These are phyloP conservation scores for Euproctis similis DNA, from an alignment of 2,888 invertebrate species.

Conservation along the genomic window DNA sequence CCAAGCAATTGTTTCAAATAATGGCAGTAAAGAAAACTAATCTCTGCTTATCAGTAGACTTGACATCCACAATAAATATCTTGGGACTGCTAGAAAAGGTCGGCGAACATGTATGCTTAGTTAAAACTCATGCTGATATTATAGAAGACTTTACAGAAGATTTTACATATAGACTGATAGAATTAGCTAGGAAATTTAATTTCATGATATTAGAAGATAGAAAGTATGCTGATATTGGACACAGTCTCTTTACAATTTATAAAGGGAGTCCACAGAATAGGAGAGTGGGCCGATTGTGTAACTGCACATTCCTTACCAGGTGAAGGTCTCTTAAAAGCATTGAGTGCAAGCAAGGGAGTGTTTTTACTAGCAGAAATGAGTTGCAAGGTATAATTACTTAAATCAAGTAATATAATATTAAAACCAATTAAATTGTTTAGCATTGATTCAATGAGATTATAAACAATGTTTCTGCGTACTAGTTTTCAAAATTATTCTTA, in stretches of 20 bases:
- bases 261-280: conserved; percentile 84
- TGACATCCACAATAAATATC: conserved; percentile 81
- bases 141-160: conserved; percentile 84
- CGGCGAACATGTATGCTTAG: conserved; percentile 89
- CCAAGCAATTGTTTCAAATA: conserved; percentile 81
- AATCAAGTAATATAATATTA: too few relatives aligned
- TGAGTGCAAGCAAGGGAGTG: conserved; percentile 76
- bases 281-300: conserved; percentile 93
- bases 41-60: conserved; percentile 93
- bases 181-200: conserved; percentile 83
- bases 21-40: conserved; percentile 92
- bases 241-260: conserved; percentile 90
- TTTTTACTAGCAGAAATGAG: conserved; percentile 94
- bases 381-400: conserved; percentile 74
- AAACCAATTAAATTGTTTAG: too few relatives aligned
- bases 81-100: conserved; percentile 83
- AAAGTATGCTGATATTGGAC: conserved; percentile 97
- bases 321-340: conserved; percentile 78
- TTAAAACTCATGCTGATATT: conserved; percentile 94
- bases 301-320: conserved; percentile 95
- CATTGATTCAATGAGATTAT: too few relatives aligned
- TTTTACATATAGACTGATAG: conserved; percentile 77
- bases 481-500: too few relatives aligned
- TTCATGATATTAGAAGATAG: conserved; percentile 97
- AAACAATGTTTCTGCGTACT: too few relatives aligned